Percentiles rank a stretch among this genome's conserved stretches.
phyloP scores from a whole-genome alignment of 2,888 invertebrate species.

The Ichneumoninae sp. region DNA sequence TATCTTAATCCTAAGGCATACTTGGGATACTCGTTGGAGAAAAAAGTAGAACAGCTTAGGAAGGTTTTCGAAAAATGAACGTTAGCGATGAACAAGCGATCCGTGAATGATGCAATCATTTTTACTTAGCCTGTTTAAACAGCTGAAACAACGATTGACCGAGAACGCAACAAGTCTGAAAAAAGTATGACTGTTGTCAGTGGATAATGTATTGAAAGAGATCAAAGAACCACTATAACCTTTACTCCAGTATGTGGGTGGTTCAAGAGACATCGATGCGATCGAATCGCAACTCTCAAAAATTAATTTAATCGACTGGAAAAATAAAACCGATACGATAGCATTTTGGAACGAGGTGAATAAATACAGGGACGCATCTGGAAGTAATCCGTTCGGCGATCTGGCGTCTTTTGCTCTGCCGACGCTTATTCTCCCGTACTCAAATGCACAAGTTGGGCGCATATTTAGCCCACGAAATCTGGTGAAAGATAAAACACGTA shows the following conservation, averaged over 20 bases:
- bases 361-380: conserved; percentile 62
- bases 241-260: conserved; percentile 30
- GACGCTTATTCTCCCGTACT: conserved; percentile 65
- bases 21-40: conserved; percentile 60
- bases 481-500: conserved; percentile 64
- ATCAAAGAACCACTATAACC: conserved; percentile 31
- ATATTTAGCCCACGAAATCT: conserved; percentile 69
- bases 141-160: conserved; percentile 61
- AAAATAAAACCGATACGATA: conserved; percentile 54
- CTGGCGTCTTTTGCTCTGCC: conserved; percentile 63
- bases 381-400: conserved; percentile 58
- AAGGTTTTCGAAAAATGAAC: conserved; percentile 11
- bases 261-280: conserved; percentile 24
- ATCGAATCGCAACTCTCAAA: conserved; percentile 52
- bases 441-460: conserved; percentile 69
- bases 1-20: conserved; percentile 64
- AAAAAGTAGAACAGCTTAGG: conserved; percentile 49
- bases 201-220: conserved; percentile 43
- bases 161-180: conserved; percentile 54
- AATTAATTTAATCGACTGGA: conserved; percentile 59
- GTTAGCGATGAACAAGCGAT: conserved; percentile 44
- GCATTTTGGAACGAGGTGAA: conserved; percentile 60
- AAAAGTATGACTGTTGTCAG: conserved; percentile 60
- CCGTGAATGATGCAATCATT: conserved; percentile 58
- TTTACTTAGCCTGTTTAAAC: conserved; percentile 52